Evolutionary conservation across 1,140 invertebrate species (phyloP).

Genomic region (Chlorops oryzae): DNA sequence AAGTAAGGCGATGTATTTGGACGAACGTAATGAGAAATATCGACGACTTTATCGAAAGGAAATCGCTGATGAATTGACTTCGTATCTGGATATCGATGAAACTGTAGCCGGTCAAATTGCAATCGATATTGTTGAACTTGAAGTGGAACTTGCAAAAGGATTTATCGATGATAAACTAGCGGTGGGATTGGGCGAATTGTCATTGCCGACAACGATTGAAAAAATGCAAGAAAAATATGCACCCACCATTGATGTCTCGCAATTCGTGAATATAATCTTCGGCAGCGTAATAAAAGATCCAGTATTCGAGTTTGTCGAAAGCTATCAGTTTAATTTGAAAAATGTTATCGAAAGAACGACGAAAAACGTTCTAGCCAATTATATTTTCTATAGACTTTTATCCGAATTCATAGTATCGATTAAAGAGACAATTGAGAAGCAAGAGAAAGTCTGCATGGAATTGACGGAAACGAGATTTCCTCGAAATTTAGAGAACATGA

Average conservation of each 20-base stretch:
- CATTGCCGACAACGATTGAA: slow-evolving; percentile 17
- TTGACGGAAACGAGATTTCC: slow-evolving; percentile 26
- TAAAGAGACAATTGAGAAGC: slow-evolving; percentile 1
- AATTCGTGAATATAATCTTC: slow-evolving; percentile 20
- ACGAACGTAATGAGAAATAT: slow-evolving; percentile 19
- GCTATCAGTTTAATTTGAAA: slow-evolving; percentile 27
- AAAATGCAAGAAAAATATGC: slow-evolving; percentile 24
- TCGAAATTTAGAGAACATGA: slow-evolving; percentile 37
- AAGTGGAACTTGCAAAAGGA: slow-evolving; percentile 27
- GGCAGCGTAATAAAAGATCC: slow-evolving; percentile 14
- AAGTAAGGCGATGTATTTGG: slow-evolving; percentile 27
- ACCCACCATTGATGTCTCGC: slow-evolving; percentile 18
- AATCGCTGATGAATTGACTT: slow-evolving; percentile 15
- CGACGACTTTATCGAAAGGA: slow-evolving; percentile 10
- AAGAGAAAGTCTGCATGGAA: slow-evolving; percentile 17
- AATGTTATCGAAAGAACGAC: slow-evolving; percentile 21
- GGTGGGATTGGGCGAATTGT: slow-evolving; percentile 11
- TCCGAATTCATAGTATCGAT: slow-evolving; percentile 18
- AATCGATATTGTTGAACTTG: slow-evolving; percentile 29
- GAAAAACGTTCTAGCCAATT: slow-evolving; percentile 27
- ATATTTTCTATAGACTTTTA: slow-evolving; percentile 28
- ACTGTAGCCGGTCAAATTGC: slow-evolving; percentile 19
- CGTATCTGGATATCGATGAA: slow-evolving; percentile 17
- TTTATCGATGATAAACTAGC: slow-evolving; percentile 21
- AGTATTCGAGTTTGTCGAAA: slow-evolving; percentile 25